Evolutionary conservation across 2,888 invertebrate species (phyloP).

Genomic region (Piscicola geometra): DNA sequence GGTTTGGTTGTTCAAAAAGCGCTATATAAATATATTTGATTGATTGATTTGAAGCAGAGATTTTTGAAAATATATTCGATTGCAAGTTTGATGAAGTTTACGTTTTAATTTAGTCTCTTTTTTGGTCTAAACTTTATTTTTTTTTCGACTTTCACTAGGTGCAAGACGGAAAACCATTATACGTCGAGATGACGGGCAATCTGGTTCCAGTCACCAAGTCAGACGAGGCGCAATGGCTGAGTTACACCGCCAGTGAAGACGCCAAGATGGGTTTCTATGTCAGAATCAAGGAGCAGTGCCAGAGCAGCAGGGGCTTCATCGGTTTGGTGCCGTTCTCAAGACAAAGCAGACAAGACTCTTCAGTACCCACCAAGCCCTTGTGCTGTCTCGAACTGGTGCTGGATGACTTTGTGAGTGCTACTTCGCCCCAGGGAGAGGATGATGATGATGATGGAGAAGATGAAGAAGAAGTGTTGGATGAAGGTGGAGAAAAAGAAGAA

Average conservation of each 20-base stretch:
- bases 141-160: too few relatives aligned
- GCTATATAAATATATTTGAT: too few relatives aligned
- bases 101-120: neutral
- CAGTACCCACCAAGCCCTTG: constrained; percentile 67
- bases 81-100: too few relatives aligned
- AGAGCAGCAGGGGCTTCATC: constrained; percentile 84
- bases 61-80: too few relatives aligned
- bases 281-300: constrained; percentile 73
- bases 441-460: constrained; percentile 18
- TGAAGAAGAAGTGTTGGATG: neutral
- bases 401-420: constrained; percentile 59
- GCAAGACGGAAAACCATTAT: constrained; percentile 86
- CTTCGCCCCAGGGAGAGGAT: constrained; percentile 9
- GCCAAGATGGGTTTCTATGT: constrained; percentile 92
- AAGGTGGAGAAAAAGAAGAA: neutral
- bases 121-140: neutral
- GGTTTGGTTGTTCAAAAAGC: neutral
- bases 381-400: constrained; percentile 79
- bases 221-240: constrained; percentile 89
- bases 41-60: too few relatives aligned
- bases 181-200: constrained; percentile 93
- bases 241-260: constrained; percentile 93
- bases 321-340: constrained; percentile 95
- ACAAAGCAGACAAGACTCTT: constrained; percentile 71
- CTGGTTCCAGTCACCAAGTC: constrained; percentile 88